Evolutionary conservation across 2,888 invertebrate genomes (phyloP).

Genomic region (Tortrix viridana): DNA sequence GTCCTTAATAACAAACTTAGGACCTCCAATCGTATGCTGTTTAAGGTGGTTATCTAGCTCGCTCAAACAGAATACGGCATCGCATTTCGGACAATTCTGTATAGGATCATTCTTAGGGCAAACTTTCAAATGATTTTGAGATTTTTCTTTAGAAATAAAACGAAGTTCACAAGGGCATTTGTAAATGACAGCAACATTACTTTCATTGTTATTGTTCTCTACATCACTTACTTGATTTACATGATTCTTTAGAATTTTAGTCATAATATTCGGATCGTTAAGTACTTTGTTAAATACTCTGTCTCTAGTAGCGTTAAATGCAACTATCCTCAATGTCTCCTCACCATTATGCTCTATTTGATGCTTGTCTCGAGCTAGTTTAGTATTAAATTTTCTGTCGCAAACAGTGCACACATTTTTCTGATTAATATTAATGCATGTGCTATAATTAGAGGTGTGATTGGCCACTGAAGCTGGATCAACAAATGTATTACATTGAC

Average conservation of each 20-base stretch:
- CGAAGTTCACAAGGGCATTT: slow-evolving; percentile 27
- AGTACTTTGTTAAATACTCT: slow-evolving; percentile 11
- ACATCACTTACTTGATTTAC: background rate
- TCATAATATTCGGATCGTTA: background rate
- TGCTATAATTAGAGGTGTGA: slow-evolving; percentile 21
- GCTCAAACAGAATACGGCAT: slow-evolving; percentile 1
- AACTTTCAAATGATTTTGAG: slow-evolving; percentile 5
- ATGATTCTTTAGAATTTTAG: background rate
- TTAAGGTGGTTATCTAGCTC: slow-evolving; percentile 18
- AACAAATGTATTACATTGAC: slow-evolving; percentile 19
- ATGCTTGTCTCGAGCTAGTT: slow-evolving; percentile 12
- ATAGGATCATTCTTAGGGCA: slow-evolving; percentile 8
- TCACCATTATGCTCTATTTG: background rate
- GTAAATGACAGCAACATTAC: slow-evolving; percentile 13
- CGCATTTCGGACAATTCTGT: slow-evolving; percentile 14
- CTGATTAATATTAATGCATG: slow-evolving; percentile 9
- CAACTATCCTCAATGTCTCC: slow-evolving; percentile 2
- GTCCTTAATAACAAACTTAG: background rate
- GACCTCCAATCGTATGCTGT: slow-evolving; percentile 3
- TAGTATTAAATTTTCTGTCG: slow-evolving; percentile 11
- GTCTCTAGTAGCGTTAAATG: slow-evolving; percentile 14
- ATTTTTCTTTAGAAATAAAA: slow-evolving; percentile 14
- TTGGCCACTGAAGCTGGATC: slow-evolving; percentile 2
- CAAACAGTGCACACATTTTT: slow-evolving; percentile 13
- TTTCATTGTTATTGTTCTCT: background rate